Evolutionary conservation across 2,797 vertebrate genomes (phyloP), one percentile per base, ranked within the genome.

Genomic region (Enoplosus armatus): DNA sequence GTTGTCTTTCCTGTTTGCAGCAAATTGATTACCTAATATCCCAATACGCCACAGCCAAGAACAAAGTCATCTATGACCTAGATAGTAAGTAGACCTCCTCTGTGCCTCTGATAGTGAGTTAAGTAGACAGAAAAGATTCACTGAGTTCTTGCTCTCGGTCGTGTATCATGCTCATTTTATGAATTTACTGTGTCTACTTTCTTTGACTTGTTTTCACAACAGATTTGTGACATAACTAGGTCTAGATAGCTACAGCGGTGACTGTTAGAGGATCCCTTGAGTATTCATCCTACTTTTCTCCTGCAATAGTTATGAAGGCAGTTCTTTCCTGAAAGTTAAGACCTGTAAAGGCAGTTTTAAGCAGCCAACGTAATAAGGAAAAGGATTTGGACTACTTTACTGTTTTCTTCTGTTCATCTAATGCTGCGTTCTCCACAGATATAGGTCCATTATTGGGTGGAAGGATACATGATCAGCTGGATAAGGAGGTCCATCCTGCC

Each of bases 21-120:
- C 97, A 99, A 99, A 96, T 99, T 45, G 93, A 97, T 81, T 97
- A 97, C 85, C 90, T 98, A 70, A 88, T 97, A 90, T 95, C 85
- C 75, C 97, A 98, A 75, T 99, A 97, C 63, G 94, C 95, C 84
- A 96, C 93, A 3, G 96, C 97, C 67, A 98, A 97, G 95, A 93
- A 96, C 73, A 97, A 94, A 91, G 97, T 96, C 35, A 90, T 97
- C 77, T 95, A 93, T 47, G 97, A 99, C 91, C 95, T 99, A 79
- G 95, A 97, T 84, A 95, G 98, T 99, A 94, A 98, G 98, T 97
- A 92, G 50, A 75, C 43, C 29, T 81, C 29, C 53, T 79, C 53
- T 41, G 65, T 48, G 39, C 51, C 51, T 81, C 43, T 61, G 26
- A 77, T 67, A 6, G 54, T 76, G n/a, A 83, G 79, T 61, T 77